Percentiles rank a stretch among this genome's conserved stretches.
These are phyloP conservation scores for Lepidostoma basale DNA, from an alignment of 1,140 invertebrate species.

Conservation along the genomic window DNA sequence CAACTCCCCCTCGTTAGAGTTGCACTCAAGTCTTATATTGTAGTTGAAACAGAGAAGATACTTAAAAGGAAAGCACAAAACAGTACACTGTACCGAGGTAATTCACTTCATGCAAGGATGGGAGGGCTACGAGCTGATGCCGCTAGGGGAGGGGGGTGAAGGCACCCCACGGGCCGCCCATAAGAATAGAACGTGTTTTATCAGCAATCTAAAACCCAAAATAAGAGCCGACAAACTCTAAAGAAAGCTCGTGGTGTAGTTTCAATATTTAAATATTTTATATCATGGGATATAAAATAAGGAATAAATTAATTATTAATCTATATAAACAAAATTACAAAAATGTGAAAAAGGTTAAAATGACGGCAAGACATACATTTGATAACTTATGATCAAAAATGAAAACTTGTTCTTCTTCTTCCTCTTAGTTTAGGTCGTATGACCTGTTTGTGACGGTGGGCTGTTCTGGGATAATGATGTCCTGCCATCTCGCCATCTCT, in stretches of 20 bases:
- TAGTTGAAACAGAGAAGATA: too few species aligned
- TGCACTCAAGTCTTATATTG: too few species aligned
- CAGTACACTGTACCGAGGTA: too few species aligned
- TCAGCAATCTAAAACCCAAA: conserved; percentile 45
- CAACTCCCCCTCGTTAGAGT: too few species aligned
- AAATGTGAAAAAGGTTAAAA: neutral
- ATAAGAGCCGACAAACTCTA: conserved; percentile 42
- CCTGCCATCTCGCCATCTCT: too few species aligned
- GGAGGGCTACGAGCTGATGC: neutral
- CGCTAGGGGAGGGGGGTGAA: neutral
- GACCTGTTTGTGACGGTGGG: too few species aligned
- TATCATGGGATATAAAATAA: neutral
- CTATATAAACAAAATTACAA: neutral
- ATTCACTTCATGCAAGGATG: too few species aligned
- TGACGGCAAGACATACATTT: neutral
- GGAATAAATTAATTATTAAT: conserved; percentile 10
- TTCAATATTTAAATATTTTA: neutral
- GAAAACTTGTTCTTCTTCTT: neutral
- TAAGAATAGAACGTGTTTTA: conserved; percentile 48
- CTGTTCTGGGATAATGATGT: too few species aligned
- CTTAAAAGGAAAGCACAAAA: too few species aligned
- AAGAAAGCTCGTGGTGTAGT: neutral
- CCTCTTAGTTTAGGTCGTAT: too few species aligned
- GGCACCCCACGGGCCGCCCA: conserved; percentile 29
- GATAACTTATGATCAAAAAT: neutral